Conservation (phyloP, 2,797 vertebrate species). For the Ambastaia sidthimunki region DNA sequence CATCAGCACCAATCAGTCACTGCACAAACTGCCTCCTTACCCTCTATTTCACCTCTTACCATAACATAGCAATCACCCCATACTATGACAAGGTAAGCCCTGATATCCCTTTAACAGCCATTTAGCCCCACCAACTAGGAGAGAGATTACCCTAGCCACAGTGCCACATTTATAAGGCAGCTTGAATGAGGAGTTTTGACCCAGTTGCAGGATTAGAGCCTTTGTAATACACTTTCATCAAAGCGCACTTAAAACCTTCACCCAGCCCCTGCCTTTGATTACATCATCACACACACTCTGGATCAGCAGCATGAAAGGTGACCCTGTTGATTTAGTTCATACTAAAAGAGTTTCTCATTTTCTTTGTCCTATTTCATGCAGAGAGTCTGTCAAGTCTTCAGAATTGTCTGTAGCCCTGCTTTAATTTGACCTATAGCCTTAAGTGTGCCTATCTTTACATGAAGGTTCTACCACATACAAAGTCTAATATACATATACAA, state of each 20-base stretch:
- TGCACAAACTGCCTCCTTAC: conserved; percentile 27
- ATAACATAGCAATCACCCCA: conserved; percentile 29
- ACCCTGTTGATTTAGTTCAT: conserved; percentile 29
- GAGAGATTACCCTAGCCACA: conserved; percentile 36
- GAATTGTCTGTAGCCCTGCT: neutral
- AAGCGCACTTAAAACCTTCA: conserved; percentile 33
- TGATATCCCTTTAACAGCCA: conserved; percentile 30
- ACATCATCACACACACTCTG: neutral
- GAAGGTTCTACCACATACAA: neutral
- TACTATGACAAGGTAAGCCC: conserved; percentile 26
- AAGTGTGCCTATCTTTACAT: neutral
- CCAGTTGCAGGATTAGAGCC: conserved; percentile 41
- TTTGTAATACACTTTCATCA: conserved; percentile 50
- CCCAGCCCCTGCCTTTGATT: conserved; percentile 9
- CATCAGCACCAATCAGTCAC: conserved; percentile 39
- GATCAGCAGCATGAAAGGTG: conserved; percentile 16
- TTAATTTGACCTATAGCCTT: neutral
- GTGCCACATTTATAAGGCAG: conserved; percentile 34
- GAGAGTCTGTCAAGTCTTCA: neutral
- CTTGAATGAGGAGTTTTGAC: conserved; percentile 48
- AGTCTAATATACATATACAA: neutral
- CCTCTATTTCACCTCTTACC: conserved; percentile 31
- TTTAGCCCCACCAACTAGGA: conserved; percentile 31
- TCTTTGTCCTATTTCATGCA: neutral
- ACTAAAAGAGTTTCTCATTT: conserved; percentile 13